Base-by-base conservation (phyloP, 2,888 invertebrate genomes). In the Gortyna flavago region DNA sequence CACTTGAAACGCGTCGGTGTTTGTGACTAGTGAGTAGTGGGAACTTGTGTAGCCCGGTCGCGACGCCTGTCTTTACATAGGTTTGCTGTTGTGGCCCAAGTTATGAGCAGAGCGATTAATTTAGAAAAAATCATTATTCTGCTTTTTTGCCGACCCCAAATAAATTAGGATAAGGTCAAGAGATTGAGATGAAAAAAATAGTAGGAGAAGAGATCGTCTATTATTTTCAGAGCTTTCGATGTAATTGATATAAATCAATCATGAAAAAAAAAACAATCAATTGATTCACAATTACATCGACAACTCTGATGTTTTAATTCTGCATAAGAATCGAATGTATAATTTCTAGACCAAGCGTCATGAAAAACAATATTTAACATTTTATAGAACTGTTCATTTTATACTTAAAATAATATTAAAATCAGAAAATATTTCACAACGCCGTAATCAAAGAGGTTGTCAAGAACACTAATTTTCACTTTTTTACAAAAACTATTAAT, bases 1-100 rank as follows among this genome's bases (percentile, higher is more conserved):
- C 80, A 80, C 88, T 88, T 77, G 86, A 84, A 83, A 80, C 80
- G 84, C 87, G 88, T 83, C 84, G 73, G 87, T 87, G 88, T 88
- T 87, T 81, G 79, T 68, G 66, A 78, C 70, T 78, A 75, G 85
- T 80, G 72, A 68, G 82, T 77, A 73, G 77, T 61, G 73, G 75
- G 76, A 79, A 76, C 75, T 74, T 68, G 75, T 81, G 68, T 32
- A 65, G 78, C 79, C 25, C 35, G 32, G 68, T 66, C 70, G 67
- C 79, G 81, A 71, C 75, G 75, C 85, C 71, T 82, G 85, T 82
- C 85, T 72, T 77, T 79, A 86, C 85, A 83, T 73, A 86, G 79
- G 61, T 72, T 71, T 72, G 29, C 29, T 25, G 3, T 13, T 74
- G 41, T 65, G 75, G 54, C 29, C 38, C 65, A 74, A 86, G 80